Percentiles rank a stretch among this genome's conserved stretches.
Conservation (phyloP, 2,113 vertebrate genomes). For the Hemiscyllium ocellatum region DNA sequence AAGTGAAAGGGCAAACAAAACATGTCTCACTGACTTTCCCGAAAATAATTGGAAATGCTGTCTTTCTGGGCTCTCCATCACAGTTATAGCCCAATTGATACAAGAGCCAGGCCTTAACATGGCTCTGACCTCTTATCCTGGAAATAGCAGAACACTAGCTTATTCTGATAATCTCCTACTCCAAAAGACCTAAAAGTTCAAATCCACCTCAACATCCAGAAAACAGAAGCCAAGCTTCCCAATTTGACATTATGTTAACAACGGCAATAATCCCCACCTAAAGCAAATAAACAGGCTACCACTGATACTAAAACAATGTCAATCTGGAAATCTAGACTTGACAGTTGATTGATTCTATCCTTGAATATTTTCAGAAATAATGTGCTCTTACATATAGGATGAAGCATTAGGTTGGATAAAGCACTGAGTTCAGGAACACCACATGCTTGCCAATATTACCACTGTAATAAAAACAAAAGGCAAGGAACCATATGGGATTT, state of each 20-base stretch:
- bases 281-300: conserved; percentile 11
- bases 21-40: background rate
- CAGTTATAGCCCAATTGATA: background rate
- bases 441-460: background rate
- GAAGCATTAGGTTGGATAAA: background rate
- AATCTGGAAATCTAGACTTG: background rate
- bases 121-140: background rate
- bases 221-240: background rate
- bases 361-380: background rate
- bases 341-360: background rate
- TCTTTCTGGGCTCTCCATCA: no score
- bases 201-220: background rate
- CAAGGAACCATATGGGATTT: conserved; percentile 24
- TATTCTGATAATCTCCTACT: background rate
- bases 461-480: background rate
- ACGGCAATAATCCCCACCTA: background rate
- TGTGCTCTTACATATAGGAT: background rate
- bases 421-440: background rate
- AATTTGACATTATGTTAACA: conserved; percentile 1
- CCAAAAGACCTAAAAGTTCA: background rate
- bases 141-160: background rate
- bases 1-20: no score
- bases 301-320: background rate
- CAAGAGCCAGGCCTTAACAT: no score
- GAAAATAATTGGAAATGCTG: background rate